A percentile compares a stretch with the other conserved stretches of the same genome.
phyloP scores from a whole-genome alignment of 1,140 invertebrate species.

The Drosophila lacertosa region DNA sequence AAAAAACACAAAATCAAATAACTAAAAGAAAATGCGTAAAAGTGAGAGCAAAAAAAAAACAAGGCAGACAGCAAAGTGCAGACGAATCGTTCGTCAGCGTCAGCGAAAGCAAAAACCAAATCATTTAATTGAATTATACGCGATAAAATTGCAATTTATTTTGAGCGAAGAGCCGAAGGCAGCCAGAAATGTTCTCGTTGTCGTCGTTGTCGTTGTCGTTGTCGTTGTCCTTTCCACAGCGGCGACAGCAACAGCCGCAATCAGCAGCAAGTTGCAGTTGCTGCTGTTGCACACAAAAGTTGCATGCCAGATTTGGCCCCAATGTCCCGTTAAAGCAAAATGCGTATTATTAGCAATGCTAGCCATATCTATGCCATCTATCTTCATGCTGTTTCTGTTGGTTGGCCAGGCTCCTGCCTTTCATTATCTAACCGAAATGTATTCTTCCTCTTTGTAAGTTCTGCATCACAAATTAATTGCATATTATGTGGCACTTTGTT shows the following conservation, averaged over 20 bases:
- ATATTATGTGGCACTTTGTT: conserved; percentile 35
- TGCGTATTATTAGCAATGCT: conserved; percentile 58
- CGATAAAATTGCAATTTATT: conserved; percentile 71
- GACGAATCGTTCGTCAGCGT: conserved; percentile 48
- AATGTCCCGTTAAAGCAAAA: conserved; percentile 58
- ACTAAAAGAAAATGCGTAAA: conserved; percentile 25
- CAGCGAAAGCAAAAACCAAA: conserved; percentile 50
- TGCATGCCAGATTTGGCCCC: conserved; percentile 53
- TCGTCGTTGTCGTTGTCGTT: conserved; percentile 56
- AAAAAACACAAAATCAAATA: conserved; percentile 18
- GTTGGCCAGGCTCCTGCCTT: conserved; percentile 1
- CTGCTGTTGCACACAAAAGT: conserved; percentile 17
- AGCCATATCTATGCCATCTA: conserved; percentile 54
- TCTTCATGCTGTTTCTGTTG: conserved; percentile 37
- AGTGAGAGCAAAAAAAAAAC: conserved; percentile 4
- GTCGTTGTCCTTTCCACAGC: conserved; percentile 57
- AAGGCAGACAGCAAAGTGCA: conserved; percentile 13
- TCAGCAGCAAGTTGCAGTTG: conserved; percentile 3
- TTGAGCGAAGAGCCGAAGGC: conserved; percentile 29
- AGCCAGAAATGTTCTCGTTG: conserved; percentile 41
- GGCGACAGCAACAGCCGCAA: conserved; percentile 52
- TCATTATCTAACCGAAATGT: conserved; percentile 23
- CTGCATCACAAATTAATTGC: conserved; percentile 24
- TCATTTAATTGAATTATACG: conserved; percentile 77
- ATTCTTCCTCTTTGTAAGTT: conserved; percentile 32